Evolutionary conservation across 2,113 vertebrate species (phyloP).

Genomic region (Oxygymnocypris stewartii): DNA sequence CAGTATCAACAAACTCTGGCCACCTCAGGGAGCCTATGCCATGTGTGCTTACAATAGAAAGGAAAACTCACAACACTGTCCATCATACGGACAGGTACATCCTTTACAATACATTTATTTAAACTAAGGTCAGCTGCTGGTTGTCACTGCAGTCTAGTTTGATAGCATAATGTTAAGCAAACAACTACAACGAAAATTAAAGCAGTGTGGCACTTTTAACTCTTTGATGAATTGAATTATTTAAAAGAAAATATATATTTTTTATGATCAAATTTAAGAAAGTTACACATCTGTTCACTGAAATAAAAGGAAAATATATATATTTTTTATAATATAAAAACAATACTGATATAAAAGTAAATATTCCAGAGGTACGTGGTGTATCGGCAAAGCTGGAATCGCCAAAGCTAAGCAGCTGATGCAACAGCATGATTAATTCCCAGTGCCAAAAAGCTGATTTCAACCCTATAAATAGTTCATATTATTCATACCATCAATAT

Average conservation of each 20-base stretch:
- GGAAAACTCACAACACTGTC: slow-evolving; percentile 15
- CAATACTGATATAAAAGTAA: not conserved
- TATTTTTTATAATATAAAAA: too few relatives aligned
- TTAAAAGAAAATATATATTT: not conserved
- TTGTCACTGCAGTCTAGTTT: not conserved
- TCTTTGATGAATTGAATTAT: not conserved
- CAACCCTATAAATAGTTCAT: not conserved
- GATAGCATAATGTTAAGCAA: not conserved
- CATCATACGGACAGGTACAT: slow-evolving; percentile 1
- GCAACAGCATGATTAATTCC: not conserved
- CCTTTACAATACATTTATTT: slow-evolving; percentile 18
- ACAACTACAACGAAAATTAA: not conserved
- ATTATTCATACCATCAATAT: not conserved
- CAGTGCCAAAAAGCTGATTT: not conserved
- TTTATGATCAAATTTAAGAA: not conserved
- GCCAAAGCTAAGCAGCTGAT: not conserved
- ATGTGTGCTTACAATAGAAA: slow-evolving; percentile 48
- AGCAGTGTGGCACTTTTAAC: not conserved
- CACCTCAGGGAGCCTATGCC: slow-evolving; percentile 45
- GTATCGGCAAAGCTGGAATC: not conserved
- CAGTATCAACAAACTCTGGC: slow-evolving; percentile 38
- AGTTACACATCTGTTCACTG: not conserved
- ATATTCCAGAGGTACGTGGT: not conserved
- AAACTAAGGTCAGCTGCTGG: slow-evolving; percentile 28
- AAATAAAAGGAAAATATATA: not conserved